phyloP scores from a whole-genome alignment of 2,797 vertebrate species.

The Emydoidea blandingii region DNA sequence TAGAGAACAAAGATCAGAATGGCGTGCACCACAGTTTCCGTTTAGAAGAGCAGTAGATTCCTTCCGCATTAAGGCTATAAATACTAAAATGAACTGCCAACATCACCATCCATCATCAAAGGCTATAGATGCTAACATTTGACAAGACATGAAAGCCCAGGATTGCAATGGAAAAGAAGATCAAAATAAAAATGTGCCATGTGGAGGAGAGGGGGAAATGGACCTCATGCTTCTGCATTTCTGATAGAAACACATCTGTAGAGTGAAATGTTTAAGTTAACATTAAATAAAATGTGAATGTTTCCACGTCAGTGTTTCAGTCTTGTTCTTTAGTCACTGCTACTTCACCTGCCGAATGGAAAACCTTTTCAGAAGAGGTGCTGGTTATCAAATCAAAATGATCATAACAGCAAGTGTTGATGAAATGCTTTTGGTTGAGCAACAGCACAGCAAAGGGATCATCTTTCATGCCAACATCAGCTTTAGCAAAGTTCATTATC shows the following conservation, averaged over 20 bases:
- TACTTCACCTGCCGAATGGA: background rate
- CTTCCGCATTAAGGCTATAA: conserved; percentile 33
- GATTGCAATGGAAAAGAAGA: background rate
- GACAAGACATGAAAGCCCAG: conserved; percentile 34
- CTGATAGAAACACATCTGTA: conserved; percentile 7
- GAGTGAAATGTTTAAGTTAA: background rate
- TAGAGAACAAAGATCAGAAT: conserved; percentile 23
- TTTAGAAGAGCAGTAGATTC: conserved; percentile 14
- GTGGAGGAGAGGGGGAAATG: conserved; percentile 15
- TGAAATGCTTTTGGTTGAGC: background rate
- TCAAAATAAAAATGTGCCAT: conserved; percentile 29
- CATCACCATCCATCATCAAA: conserved; percentile 31
- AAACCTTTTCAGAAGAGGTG: background rate
- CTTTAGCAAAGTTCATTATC: background rate
- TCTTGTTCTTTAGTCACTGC: background rate
- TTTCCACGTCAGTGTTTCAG: background rate
- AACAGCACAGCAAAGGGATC: background rate
- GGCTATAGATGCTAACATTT: background rate
- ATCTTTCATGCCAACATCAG: background rate
- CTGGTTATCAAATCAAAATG: background rate
- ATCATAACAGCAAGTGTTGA: background rate
- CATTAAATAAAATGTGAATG: background rate
- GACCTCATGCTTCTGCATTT: background rate
- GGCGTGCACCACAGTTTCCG: background rate
- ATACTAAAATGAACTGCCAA: conserved; percentile 30